Percentiles rank a stretch among this genome's conserved stretches.
These are phyloP conservation scores for Pantherophis vulpinus DNA, from an alignment of 2,797 vertebrate species.

Conservation along the genomic window DNA sequence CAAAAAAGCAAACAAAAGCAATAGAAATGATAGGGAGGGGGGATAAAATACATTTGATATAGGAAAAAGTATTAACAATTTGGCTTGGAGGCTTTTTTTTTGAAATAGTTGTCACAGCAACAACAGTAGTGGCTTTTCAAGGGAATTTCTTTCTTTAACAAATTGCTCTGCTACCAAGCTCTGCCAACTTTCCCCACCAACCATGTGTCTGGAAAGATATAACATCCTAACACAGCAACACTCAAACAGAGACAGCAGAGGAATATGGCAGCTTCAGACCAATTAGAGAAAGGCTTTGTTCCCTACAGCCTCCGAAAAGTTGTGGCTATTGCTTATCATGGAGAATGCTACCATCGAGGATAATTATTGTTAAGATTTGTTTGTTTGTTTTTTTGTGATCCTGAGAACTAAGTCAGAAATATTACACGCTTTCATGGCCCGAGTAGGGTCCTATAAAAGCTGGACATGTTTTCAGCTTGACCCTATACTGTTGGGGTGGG, in stretches of 20 bases:
- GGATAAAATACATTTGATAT: neutral
- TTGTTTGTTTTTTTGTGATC: no score
- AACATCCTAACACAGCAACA: neutral
- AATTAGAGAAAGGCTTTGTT: neutral
- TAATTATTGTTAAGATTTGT: neutral
- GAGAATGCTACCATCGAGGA: neutral
- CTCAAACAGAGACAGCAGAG: neutral
- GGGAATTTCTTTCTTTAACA: neutral
- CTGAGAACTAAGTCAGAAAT: neutral
- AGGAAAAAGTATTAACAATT: neutral
- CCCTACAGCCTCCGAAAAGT: neutral
- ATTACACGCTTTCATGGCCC: slow-evolving; percentile 9
- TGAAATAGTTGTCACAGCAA: neutral
- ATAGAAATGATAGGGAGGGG: neutral
- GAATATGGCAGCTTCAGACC: neutral
- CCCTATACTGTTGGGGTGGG: neutral
- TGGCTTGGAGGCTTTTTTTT: neutral
- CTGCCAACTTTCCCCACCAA: neutral
- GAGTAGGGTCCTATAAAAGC: slow-evolving; percentile 10
- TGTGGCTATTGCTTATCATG: neutral
- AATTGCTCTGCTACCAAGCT: neutral
- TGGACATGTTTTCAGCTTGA: neutral
- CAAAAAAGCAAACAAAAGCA: neutral
- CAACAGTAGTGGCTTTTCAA: neutral
- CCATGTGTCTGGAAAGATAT: neutral